Evolutionary conservation across 2,113 vertebrate genomes (phyloP).

Genomic region (Hassar affinis): DNA sequence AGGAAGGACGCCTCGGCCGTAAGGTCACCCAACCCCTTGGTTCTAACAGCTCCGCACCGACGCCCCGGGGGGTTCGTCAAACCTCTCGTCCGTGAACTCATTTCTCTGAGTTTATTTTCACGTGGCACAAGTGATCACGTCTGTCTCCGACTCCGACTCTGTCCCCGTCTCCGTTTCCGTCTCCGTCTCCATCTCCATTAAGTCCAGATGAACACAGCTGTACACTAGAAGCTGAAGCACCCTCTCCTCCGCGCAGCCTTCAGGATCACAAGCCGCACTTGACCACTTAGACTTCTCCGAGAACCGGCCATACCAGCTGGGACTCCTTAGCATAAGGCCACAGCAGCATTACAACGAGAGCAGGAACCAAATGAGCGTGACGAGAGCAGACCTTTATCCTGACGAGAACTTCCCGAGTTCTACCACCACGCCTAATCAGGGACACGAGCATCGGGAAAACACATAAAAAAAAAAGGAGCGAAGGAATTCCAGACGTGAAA

Average conservation of each 20-base stretch:
- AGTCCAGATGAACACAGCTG: conserved; percentile 97
- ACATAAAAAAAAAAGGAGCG: too few species aligned
- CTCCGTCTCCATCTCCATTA: conserved; percentile 84
- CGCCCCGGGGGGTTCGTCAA: background rate
- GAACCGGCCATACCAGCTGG: conserved; percentile 94
- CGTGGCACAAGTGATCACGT: conserved; percentile 66
- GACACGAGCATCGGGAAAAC: background rate
- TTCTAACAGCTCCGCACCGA: conserved; percentile 45
- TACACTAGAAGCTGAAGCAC: conserved; percentile 86
- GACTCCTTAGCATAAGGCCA: conserved; percentile 80
- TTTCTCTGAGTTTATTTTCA: conserved; percentile 69
- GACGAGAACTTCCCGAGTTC: background rate
- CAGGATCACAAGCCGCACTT: conserved; percentile 95
- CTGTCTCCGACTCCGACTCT: conserved; percentile 76
- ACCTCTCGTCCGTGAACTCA: conserved; percentile 58
- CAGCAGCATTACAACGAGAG: conserved; percentile 46
- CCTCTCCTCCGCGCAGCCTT: conserved; percentile 79
- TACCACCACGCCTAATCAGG: background rate
- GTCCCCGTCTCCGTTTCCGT: conserved; percentile 77
- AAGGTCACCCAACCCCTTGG: conserved; percentile 57
- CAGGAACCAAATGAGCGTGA: conserved; percentile 22
- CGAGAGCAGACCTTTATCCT: background rate
- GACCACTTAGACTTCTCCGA: conserved; percentile 93
- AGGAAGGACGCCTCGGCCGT: conserved; percentile 60
- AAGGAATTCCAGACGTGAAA: background rate